Base-by-base conservation (phyloP, 2,113 vertebrate species). In the Microtus montanus region DNA sequence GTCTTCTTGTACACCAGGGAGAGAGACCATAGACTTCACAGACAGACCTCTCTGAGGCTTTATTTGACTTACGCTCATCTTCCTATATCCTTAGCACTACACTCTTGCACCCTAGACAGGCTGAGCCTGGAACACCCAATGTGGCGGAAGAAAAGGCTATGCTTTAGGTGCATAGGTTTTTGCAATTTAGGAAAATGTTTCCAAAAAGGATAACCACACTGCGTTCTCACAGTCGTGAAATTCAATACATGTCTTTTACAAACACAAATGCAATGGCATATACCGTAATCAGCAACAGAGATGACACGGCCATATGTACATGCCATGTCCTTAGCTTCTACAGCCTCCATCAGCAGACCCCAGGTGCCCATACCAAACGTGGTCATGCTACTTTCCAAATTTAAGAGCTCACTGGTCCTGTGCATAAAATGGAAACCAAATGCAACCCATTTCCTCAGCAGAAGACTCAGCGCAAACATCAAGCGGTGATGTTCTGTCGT, bases 381-480 rank as follows among this genome's bases (percentile, higher is more conserved):
- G 74, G 26, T 66, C 41, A 54, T 1, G 4, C 38, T 63, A 41
- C 35, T 91, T 94, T 66, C 86, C 49, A 78, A 91, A 92, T 13
- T 24, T 63, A 87, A 79, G 94, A 91, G 82, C 4, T 84, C 93
- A 93, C 87, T 52, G 84, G 80, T 64, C 83, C 74, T 61, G 33
- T 3, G 5, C 44, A 92, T 28, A 71, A 47, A 68, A n/a, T 44
- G 33, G 80, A 83, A 84, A 84, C n/a, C 22, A 52, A 89, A 89
- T 47, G 47, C 14, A n/a, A 91, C 75, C n/a, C 22, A 38, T 75
- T 87, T 96, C 96, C 94, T 95, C 47, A 77, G 63, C 28, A 77
- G 75, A 95, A 96, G 80, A 93, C 6, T 30, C 63, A 47, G 82
- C 54, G 75, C 66, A 94, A 95, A 90, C 90, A 92, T 63, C 96